phyloP scores from a whole-genome alignment of 2,797 vertebrate species.

The Muscicapa comitata region DNA sequence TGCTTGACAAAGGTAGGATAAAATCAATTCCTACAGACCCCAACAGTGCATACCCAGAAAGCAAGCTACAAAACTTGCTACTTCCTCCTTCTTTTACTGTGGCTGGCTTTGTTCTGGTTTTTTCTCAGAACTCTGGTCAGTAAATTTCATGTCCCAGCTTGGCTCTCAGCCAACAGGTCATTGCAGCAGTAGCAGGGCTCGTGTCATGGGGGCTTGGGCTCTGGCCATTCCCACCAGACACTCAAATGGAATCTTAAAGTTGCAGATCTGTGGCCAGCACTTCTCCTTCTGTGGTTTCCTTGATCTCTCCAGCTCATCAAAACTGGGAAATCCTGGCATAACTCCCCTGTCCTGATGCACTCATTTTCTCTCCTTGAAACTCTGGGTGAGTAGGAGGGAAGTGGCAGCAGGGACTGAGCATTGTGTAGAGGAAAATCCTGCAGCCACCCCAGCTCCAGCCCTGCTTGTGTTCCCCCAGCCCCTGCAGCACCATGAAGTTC shows the following conservation, averaged over 20 bases:
- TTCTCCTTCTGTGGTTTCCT: background rate
- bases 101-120: background rate
- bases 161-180: background rate
- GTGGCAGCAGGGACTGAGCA: background rate
- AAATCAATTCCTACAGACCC: background rate
- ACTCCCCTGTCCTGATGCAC: background rate
- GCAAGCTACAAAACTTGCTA: background rate
- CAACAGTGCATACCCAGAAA: background rate
- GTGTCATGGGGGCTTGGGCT: fast-evolving
- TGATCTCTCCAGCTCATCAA: background rate
- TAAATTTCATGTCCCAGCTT: background rate
- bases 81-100: background rate
- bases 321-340: background rate
- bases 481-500: background rate
- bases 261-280: fast-evolving
- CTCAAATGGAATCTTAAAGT: background rate
- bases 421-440: background rate
- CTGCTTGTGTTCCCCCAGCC: background rate
- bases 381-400: background rate
- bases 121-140: background rate
- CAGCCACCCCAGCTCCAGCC: background rate
- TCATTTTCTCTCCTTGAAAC: background rate
- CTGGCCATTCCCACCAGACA: background rate
- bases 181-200: background rate
- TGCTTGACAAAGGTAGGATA: background rate